These are phyloP conservation scores for Pogona vitticeps DNA, from an alignment of 2,113 vertebrate genomes.

Conservation along the genomic window DNA sequence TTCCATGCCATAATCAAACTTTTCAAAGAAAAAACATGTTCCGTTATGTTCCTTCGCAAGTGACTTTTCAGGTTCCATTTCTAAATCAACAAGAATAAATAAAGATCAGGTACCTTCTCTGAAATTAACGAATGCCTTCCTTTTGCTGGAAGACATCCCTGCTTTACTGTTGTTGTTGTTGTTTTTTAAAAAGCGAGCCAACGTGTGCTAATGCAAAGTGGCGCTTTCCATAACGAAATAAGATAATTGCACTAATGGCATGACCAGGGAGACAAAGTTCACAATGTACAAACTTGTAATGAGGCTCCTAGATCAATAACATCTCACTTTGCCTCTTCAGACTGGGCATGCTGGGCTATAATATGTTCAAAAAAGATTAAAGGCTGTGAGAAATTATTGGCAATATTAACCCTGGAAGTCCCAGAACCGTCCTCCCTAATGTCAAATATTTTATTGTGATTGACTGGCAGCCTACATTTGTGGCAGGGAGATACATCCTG, in stretches of 20 bases:
- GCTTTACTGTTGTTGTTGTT: conserved; percentile 40
- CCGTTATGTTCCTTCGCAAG: neutral
- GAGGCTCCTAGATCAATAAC: conserved; percentile 69
- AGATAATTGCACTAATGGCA: conserved; percentile 74
- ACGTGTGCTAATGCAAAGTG: conserved; percentile 68
- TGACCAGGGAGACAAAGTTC: conserved; percentile 67
- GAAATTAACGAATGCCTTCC: conserved; percentile 57
- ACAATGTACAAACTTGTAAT: conserved; percentile 69
- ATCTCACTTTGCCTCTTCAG: conserved; percentile 60
- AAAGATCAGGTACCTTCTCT: conserved; percentile 32
- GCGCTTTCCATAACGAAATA: conserved; percentile 71
- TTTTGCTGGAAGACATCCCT: conserved; percentile 59
- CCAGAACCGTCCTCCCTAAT: conserved; percentile 15
- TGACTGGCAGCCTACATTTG: neutral
- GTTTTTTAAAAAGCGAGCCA: conserved; percentile 59
- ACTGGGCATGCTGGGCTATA: conserved; percentile 39
- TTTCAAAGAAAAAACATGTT: neutral
- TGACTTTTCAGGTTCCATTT: neutral
- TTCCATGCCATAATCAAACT: neutral
- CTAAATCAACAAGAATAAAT: conserved; percentile 16
- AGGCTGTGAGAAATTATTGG: conserved; percentile 32
- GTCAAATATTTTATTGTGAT: neutral
- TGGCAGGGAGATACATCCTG: neutral
- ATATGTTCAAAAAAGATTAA: conserved; percentile 39
- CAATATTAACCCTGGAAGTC: conserved; percentile 51